Base-by-base conservation (phyloP, 2,797 vertebrate genomes). In the Pogoniulus pusillus region DNA sequence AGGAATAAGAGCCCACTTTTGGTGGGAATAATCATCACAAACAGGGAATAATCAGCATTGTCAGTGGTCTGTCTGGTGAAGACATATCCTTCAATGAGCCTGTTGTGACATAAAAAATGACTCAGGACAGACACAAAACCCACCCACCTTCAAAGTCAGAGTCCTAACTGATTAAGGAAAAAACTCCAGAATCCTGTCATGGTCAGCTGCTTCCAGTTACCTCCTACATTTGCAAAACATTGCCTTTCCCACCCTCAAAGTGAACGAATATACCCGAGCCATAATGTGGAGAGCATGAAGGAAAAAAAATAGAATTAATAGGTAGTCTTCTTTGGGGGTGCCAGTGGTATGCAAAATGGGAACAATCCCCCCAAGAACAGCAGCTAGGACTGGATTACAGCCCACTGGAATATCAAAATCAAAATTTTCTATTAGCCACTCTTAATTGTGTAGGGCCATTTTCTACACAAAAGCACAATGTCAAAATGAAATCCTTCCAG, bases 401-500 rank as follows among this genome's bases (percentile, higher is more conserved):
- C 47, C 63, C 76, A 90, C 27, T 55, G 51, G 45, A 63, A 65
- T 58, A 72, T 76, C 78, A 73, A 84, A 91, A 87, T 83, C 49
- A 94, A 70, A 59, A 63, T 81, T 20, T 89, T 81, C 77, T 75
- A 16, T 34, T 12, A 9, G 54, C 55, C 64, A 16, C 74, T 85
- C n/a, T 41, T 79, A 58, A 35, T 9, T 62, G 17, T 35, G 27
- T 24, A 41, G 71, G 7, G 17, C 7, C 4, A 78, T 81, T 76
- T 69, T 85, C 55, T 85, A 35, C 62, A 63, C 27, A 66, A 78
- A 93, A 94, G 47, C 17, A 92, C 35, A 83, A 62, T 78, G 51
- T 73, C 83, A 74, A 87, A 95, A 92, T 75, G 88, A 96, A 95
- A 94, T 70, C 59, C 59, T 92, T 55, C 78, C 71, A 69, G 14